These are phyloP conservation scores for Drosophila malerkotliana DNA, from an alignment of 1,140 invertebrate species.

Conservation along the genomic window DNA sequence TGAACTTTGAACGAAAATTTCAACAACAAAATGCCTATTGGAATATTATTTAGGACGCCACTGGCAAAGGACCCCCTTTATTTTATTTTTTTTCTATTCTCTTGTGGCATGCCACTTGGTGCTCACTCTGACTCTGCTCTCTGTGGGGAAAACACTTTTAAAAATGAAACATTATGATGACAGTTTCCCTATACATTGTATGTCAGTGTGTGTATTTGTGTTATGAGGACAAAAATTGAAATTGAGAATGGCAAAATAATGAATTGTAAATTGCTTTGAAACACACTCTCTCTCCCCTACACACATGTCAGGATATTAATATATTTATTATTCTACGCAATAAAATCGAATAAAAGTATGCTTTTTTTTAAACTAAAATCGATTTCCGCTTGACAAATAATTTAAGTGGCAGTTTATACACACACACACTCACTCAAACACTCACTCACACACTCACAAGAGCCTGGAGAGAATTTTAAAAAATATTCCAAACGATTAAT, in stretches of 20 bases:
- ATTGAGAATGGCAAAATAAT: slow-evolving; percentile 76
- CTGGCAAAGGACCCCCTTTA: neutral
- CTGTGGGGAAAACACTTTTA: slow-evolving; percentile 7
- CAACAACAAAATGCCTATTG: neutral
- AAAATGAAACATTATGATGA: slow-evolving; percentile 76
- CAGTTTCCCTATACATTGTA: slow-evolving; percentile 33
- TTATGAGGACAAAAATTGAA: slow-evolving; percentile 48
- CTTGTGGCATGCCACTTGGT: slow-evolving; percentile 9
- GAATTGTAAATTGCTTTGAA: slow-evolving; percentile 67
- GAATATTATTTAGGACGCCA: neutral
- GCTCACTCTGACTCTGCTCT: neutral
- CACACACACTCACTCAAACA: slow-evolving; percentile 2
- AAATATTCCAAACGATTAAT: slow-evolving; percentile 80
- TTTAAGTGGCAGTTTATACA: slow-evolving; percentile 67
- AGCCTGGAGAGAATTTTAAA: slow-evolving; percentile 23
- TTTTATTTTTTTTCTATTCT: neutral
- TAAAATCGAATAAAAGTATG: slow-evolving; percentile 67
- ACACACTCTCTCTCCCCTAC: slow-evolving; percentile 2
- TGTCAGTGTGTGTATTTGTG: slow-evolving; percentile 1
- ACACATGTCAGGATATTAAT: slow-evolving; percentile 40
- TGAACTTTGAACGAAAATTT: neutral
- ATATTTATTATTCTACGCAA: slow-evolving; percentile 61
- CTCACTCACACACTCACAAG: slow-evolving; percentile 3
- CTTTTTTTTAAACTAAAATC: slow-evolving; percentile 61
- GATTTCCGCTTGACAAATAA: slow-evolving; percentile 72